Percentiles rank a stretch among this genome's conserved stretches.
Evolutionary conservation across 2,797 vertebrate species (phyloP).

Genomic region (Diplodus sargus): DNA sequence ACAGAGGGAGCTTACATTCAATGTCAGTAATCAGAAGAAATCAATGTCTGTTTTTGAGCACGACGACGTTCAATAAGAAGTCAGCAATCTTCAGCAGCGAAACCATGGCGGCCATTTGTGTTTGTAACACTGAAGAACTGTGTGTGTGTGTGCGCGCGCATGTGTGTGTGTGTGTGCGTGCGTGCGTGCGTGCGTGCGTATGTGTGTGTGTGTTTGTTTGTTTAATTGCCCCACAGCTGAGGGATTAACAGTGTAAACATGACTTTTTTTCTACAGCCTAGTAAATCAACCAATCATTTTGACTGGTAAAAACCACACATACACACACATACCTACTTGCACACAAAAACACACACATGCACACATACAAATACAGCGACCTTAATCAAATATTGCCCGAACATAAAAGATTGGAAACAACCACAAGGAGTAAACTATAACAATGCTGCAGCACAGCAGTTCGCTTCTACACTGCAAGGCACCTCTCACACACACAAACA

Average conservation of each 20-base stretch:
- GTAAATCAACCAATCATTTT: conserved; percentile 11
- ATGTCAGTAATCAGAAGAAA: conserved; percentile 3
- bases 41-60: background rate
- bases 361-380: background rate
- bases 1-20: background rate
- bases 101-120: background rate
- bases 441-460: background rate
- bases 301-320: background rate
- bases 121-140: background rate
- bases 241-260: conserved; percentile 38
- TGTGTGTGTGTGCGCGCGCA: background rate
- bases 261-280: conserved; percentile 22
- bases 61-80: background rate
- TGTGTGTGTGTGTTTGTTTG: background rate
- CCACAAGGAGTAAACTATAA: conserved; percentile 12
- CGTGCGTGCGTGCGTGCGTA: background rate
- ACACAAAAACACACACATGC: conserved; percentile 1
- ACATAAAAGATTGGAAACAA: conserved; percentile 23
- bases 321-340: background rate
- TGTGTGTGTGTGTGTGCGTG: background rate
- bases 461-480: background rate
- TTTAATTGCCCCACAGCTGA: conserved; percentile 22
- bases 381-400: conserved; percentile 15
- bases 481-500: background rate
- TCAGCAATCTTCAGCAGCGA: background rate